Conservation (phyloP, 2,888 invertebrate genomes). For the Heteromyza rotundicornis region DNA sequence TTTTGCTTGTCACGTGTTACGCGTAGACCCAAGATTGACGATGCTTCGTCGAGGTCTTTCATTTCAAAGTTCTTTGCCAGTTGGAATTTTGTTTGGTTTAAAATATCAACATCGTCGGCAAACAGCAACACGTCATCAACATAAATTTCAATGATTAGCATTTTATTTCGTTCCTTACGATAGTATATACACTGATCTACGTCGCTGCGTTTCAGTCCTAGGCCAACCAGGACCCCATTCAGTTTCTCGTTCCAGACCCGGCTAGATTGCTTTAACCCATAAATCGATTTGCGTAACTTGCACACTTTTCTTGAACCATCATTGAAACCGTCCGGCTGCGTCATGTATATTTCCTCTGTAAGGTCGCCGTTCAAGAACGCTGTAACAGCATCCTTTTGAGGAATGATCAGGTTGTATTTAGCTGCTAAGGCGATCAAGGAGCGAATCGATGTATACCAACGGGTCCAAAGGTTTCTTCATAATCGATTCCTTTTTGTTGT, state of each 20-base stretch:
- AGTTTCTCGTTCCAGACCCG: neutral
- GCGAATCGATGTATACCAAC: constrained; percentile 15
- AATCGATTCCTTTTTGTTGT: constrained; percentile 21
- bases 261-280: neutral
- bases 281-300: neutral
- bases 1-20: neutral
- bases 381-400: constrained; percentile 19
- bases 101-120: neutral
- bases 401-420: constrained; percentile 18
- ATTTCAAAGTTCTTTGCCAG: neutral
- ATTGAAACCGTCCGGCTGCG: neutral
- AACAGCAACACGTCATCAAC: neutral
- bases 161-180: neutral
- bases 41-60: neutral
- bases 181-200: neutral
- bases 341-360: neutral
- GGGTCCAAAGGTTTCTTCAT: constrained; percentile 21
- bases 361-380: constrained; percentile 11
- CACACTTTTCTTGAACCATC: neutral
- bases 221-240: neutral
- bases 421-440: too few relatives aligned
- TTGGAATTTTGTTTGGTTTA: neutral
- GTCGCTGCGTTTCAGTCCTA: neutral
- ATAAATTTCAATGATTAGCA: neutral
- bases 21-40: neutral